Evolutionary conservation across 2,113 vertebrate genomes (phyloP).

Genomic region (Murina feae): DNA sequence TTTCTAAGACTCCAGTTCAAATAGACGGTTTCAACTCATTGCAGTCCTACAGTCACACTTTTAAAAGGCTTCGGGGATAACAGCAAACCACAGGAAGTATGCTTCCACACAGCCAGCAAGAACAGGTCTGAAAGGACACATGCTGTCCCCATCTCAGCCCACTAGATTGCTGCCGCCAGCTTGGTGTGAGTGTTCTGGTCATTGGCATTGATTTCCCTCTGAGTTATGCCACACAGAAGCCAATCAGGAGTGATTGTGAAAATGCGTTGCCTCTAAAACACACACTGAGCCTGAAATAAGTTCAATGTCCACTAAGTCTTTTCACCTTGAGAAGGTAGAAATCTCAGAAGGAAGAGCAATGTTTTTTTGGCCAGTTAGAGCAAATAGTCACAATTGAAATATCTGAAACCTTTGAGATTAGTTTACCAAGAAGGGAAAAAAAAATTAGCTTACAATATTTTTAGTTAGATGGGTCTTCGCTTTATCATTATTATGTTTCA

Average conservation of each 20-base stretch:
- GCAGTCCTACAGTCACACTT: constrained; percentile 38
- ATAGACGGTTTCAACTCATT: constrained; percentile 49
- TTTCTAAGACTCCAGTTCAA: constrained; percentile 35
- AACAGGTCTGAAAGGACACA: constrained; percentile 40
- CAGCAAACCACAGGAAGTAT: constrained; percentile 9
- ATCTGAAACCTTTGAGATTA: background rate
- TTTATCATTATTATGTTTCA: background rate
- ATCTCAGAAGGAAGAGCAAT: background rate
- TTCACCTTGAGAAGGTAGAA: background rate
- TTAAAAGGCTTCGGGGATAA: constrained; percentile 52
- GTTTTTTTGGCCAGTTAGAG: background rate
- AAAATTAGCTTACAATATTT: background rate
- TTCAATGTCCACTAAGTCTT: constrained; percentile 32
- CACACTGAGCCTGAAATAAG: constrained; percentile 36
- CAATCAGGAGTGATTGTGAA: constrained; percentile 58
- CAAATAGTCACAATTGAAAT: background rate
- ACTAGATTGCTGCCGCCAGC: constrained; percentile 51
- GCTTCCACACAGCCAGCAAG: constrained; percentile 29
- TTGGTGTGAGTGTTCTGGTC: constrained; percentile 26
- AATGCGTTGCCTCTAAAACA: constrained; percentile 54
- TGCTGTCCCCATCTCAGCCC: constrained; percentile 35
- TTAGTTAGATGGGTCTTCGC: background rate
- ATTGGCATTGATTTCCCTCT: constrained; percentile 50
- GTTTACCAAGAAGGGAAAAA: background rate
- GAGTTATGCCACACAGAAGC: constrained; percentile 42